These are phyloP conservation scores for Drosophila quadrilineata DNA, from an alignment of 1,140 invertebrate genomes.

Conservation along the genomic window DNA sequence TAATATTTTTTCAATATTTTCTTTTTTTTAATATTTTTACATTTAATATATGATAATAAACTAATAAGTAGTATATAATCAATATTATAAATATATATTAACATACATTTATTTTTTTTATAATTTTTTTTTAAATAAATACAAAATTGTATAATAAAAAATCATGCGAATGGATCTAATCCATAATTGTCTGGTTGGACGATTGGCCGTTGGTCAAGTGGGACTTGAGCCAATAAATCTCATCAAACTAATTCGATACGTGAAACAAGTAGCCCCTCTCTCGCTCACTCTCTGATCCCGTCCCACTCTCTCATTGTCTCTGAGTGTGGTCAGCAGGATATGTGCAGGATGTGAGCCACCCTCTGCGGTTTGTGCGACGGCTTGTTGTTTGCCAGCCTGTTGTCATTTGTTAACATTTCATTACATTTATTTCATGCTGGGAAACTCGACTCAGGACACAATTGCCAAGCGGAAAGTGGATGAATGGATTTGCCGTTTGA, in stretches of 20 bases:
- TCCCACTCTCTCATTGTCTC: too few relatives aligned
- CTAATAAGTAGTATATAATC: too few relatives aligned
- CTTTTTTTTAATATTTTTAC: too few relatives aligned
- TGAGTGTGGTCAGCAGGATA: constrained; percentile 25
- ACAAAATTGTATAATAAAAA: too few relatives aligned
- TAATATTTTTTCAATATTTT: too few relatives aligned
- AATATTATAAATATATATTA: too few relatives aligned
- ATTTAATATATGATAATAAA: too few relatives aligned
- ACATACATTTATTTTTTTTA: too few relatives aligned
- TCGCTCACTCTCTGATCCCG: too few relatives aligned
- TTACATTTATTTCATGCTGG: constrained; percentile 73
- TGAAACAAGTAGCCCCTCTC: too few relatives aligned
- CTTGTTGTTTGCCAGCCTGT: constrained; percentile 71
- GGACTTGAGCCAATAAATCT: constrained; percentile 80
- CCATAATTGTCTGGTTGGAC: constrained; percentile 71
- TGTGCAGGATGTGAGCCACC: constrained; percentile 41
- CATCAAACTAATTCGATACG: constrained; percentile 78
- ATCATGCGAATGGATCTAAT: too few relatives aligned
- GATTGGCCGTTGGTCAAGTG: constrained; percentile 62
- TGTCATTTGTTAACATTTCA: constrained; percentile 81
- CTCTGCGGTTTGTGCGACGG: constrained; percentile 61
- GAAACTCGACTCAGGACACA: constrained; percentile 58
- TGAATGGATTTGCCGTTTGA: constrained; percentile 76
- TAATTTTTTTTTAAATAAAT: too few relatives aligned
- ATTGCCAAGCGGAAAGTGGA: constrained; percentile 76